Evolutionary conservation across 2,113 vertebrate genomes (phyloP).

Genomic region (Microcebus tavaratra): DNA sequence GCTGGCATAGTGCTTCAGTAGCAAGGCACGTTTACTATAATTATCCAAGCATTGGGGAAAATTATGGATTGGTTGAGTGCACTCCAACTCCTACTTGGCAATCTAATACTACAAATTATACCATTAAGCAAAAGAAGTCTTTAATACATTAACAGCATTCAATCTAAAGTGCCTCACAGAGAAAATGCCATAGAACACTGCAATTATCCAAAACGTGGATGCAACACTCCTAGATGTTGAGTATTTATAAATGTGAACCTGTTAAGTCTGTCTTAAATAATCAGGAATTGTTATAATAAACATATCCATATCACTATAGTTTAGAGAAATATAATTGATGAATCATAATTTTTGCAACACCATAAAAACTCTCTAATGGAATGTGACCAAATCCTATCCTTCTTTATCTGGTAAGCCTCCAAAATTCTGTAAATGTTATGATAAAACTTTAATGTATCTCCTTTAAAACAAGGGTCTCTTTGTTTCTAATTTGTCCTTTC

Average conservation of each 20-base stretch:
- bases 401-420: background rate
- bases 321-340: slow-evolving; percentile 39
- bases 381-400: background rate
- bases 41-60: slow-evolving; percentile 12
- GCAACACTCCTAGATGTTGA: background rate
- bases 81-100: slow-evolving; percentile 51
- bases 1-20: background rate
- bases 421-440: background rate
- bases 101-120: background rate
- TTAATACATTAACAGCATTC: slow-evolving; percentile 54
- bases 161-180: slow-evolving; percentile 46
- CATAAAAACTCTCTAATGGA: background rate
- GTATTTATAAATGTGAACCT: slow-evolving; percentile 54
- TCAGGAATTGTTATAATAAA: slow-evolving; percentile 31
- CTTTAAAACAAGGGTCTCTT: background rate
- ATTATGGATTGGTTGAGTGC: slow-evolving; percentile 44
- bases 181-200: background rate
- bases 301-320: slow-evolving; percentile 14
- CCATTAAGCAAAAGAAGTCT: slow-evolving; percentile 59
- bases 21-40: background rate
- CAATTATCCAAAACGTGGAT: slow-evolving; percentile 29
- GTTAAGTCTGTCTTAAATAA: slow-evolving; percentile 46
- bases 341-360: slow-evolving; percentile 39
- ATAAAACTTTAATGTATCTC: background rate
- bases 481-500: background rate